These are phyloP conservation scores for Aphis craccivora DNA, from an alignment of 1,140 invertebrate species.

Conservation along the genomic window DNA sequence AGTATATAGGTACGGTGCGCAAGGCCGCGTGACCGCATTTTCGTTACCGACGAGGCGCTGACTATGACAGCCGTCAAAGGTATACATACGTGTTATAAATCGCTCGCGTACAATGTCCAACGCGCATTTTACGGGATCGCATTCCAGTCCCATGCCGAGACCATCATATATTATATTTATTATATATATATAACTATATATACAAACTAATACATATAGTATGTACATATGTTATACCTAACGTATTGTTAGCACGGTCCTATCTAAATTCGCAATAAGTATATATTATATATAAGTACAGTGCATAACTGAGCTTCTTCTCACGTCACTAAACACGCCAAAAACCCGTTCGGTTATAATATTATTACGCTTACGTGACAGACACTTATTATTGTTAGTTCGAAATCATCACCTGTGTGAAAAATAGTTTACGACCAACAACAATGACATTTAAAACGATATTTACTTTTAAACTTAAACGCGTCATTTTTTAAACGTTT, in stretches of 20 bases:
- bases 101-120: not conserved
- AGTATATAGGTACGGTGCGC: not conserved
- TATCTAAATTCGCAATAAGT: not conserved
- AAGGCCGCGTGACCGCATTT: not conserved
- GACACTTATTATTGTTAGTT: not conserved
- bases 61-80: not conserved
- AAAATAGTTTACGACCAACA: not conserved
- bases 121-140: not conserved
- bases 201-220: not conserved
- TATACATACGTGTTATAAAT: not conserved
- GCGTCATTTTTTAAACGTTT: not conserved
- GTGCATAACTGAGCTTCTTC: not conserved
- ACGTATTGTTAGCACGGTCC: not conserved
- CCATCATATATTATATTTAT: not conserved
- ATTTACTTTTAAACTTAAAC: not conserved
- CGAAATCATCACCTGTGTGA: not conserved
- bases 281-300: not conserved
- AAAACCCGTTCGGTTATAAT: not conserved
- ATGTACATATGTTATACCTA: not conserved
- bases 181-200: not conserved
- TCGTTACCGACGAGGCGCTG: not conserved
- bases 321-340: not conserved
- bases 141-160: not conserved
- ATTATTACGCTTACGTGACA: not conserved
- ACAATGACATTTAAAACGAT: not conserved